Evolutionary conservation across 1,140 invertebrate species (phyloP).

Genomic region (Leptopilina clavipes): DNA sequence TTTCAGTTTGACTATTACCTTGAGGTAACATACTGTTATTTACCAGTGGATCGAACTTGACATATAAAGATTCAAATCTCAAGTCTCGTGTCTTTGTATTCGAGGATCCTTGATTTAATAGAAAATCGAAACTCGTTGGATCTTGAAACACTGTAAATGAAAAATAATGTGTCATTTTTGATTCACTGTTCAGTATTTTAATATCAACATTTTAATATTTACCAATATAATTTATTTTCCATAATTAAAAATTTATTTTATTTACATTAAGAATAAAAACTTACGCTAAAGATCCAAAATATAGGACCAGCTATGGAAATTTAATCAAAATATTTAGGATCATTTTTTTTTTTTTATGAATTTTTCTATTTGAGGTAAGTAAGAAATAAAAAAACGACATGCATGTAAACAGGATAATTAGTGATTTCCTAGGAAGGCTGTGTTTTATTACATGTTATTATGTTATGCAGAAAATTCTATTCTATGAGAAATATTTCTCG

Average conservation of each 20-base stretch:
- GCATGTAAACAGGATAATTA: no score
- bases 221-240: background rate
- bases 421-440: no score
- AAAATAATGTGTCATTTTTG: no score
- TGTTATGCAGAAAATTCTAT: no score
- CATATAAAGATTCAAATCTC: slow-evolving; percentile 77
- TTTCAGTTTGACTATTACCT: slow-evolving; percentile 55
- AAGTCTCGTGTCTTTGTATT: slow-evolving; percentile 63
- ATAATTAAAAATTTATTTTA: no score
- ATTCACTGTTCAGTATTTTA: background rate
- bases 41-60: slow-evolving; percentile 79
- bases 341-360: no score
- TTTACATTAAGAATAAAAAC: background rate
- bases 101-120: slow-evolving; percentile 57
- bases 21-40: slow-evolving; percentile 71
- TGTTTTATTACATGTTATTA: no score
- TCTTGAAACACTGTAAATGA: slow-evolving; percentile 66
- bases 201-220: no score
- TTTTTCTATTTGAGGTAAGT: no score
- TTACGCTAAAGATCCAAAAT: background rate
- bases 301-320: slow-evolving; percentile 13
- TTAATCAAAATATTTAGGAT: background rate
- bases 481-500: no score
- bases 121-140: slow-evolving; percentile 67
- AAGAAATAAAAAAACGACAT: background rate